These are phyloP conservation scores for Caenorhabditis sp. DNA, from an alignment of 2,888 invertebrate genomes.

Conservation along the genomic window DNA sequence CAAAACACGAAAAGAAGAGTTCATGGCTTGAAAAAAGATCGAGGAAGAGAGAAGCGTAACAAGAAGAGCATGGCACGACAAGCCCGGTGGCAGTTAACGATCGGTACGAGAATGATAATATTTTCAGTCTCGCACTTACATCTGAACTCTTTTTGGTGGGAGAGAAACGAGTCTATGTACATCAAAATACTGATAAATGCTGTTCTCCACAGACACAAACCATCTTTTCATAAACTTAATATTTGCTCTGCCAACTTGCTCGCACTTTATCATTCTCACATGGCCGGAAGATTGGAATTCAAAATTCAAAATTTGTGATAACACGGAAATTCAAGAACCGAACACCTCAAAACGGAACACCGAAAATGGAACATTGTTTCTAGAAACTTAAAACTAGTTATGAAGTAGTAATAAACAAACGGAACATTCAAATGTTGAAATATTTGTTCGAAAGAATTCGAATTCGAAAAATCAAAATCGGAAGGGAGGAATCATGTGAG, in stretches of 20 bases:
- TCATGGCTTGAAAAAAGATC: background rate
- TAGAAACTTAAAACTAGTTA: background rate
- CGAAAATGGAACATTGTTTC: background rate
- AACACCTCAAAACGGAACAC: background rate
- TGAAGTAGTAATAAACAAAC: background rate
- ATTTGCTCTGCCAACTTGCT: conserved; percentile 47
- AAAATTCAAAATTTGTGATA: background rate
- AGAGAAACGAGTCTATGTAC: conserved; percentile 1
- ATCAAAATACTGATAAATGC: conserved; percentile 63
- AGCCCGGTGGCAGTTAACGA: conserved; percentile 55
- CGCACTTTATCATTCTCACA: conserved; percentile 20
- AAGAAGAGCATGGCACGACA: conserved; percentile 56
- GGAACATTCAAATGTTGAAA: conserved; percentile 22
- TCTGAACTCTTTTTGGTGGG: conserved; percentile 52
- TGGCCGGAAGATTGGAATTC: background rate
- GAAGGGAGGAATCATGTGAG: conserved; percentile 49
- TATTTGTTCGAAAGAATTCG: no score
- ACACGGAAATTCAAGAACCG: background rate
- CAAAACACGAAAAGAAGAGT: conserved; percentile 13
- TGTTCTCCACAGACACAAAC: conserved; percentile 36
- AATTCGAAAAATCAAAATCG: conserved; percentile 33
- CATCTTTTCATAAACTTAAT: conserved; percentile 44
- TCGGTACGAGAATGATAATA: conserved; percentile 60
- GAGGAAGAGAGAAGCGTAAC: conserved; percentile 25
- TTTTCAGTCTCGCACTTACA: conserved; percentile 52